These are phyloP conservation scores for Leptinotarsa peninsularis DNA, from an alignment of 2,888 invertebrate species.

Conservation along the genomic window DNA sequence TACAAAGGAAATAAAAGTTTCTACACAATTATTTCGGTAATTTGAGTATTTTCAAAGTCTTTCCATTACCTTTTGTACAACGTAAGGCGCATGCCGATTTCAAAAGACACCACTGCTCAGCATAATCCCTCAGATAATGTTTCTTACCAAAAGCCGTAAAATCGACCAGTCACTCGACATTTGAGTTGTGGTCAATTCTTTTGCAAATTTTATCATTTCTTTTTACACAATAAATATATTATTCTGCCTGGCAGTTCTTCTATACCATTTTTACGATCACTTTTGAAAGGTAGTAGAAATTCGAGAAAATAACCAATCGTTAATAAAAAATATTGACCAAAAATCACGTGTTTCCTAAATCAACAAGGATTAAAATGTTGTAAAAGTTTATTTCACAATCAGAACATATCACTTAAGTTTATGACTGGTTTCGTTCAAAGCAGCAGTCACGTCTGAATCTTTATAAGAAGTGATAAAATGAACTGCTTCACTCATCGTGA, in stretches of 20 bases:
- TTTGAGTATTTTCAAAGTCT: constrained; percentile 46
- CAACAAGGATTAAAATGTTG: constrained; percentile 45
- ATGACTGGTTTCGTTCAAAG: constrained; percentile 33
- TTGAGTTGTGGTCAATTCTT: constrained; percentile 39
- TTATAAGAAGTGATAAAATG: constrained; percentile 16
- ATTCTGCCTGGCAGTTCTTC: constrained; percentile 39
- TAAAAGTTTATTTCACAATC: constrained; percentile 37
- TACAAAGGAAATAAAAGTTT: constrained; percentile 36
- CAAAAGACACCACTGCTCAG: constrained; percentile 35
- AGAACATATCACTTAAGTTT: constrained; percentile 31
- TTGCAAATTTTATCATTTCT: constrained; percentile 43
- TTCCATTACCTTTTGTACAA: constrained; percentile 37
- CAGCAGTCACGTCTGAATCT: constrained; percentile 40
- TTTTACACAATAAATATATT: constrained; percentile 37
- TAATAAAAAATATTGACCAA: constrained; percentile 40
- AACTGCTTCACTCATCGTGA: neutral
- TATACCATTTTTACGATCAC: constrained; percentile 42
- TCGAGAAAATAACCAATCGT: constrained; percentile 40
- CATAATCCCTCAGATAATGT: constrained; percentile 29
- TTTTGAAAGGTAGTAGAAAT: constrained; percentile 41
- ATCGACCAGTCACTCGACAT: constrained; percentile 31
- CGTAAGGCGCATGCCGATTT: constrained; percentile 46
- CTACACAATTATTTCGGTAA: constrained; percentile 49
- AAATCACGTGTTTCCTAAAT: constrained; percentile 44
- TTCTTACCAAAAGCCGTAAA: constrained; percentile 36